phyloP scores from a whole-genome alignment of 2,888 invertebrate genomes.

The Tiliacea citrago region DNA sequence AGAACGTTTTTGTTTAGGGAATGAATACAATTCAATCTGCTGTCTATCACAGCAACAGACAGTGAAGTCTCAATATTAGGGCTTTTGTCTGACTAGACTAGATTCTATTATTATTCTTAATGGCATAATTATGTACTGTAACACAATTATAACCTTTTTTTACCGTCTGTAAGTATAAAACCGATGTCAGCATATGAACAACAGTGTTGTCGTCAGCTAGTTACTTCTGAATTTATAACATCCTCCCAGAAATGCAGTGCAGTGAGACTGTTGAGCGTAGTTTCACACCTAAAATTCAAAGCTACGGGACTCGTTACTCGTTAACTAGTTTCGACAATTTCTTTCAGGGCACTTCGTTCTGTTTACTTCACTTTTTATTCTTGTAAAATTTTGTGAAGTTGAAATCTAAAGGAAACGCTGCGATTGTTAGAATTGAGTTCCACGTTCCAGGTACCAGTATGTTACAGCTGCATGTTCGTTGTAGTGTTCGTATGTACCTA shows the following conservation, averaged over 20 bases:
- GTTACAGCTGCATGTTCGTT: neutral
- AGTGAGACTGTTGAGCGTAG: neutral
- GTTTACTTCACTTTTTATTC: constrained; percentile 37
- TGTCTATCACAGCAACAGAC: neutral
- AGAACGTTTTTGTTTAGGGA: neutral
- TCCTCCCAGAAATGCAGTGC: constrained; percentile 2
- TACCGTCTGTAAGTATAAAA: neutral
- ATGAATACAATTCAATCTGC: neutral
- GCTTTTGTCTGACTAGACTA: neutral
- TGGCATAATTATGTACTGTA: neutral
- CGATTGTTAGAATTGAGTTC: constrained; percentile 22
- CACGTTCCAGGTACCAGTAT: neutral
- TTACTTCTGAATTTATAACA: constrained; percentile 14
- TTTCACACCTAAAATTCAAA: constrained; percentile 37
- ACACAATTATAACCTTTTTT: neutral
- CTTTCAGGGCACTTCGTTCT: constrained; percentile 26
- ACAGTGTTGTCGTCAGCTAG: neutral
- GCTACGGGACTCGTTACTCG: constrained; percentile 42
- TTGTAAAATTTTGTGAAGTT: constrained; percentile 24
- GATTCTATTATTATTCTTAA: neutral
- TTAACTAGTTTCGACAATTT: constrained; percentile 42
- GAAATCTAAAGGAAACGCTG: constrained; percentile 17
- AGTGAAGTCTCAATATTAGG: too few relatives aligned
- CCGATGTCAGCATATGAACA: neutral
- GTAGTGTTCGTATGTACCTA: neutral